Base-by-base conservation (phyloP, 2,888 invertebrate species). In the Rotaria magnacalcarata region DNA sequence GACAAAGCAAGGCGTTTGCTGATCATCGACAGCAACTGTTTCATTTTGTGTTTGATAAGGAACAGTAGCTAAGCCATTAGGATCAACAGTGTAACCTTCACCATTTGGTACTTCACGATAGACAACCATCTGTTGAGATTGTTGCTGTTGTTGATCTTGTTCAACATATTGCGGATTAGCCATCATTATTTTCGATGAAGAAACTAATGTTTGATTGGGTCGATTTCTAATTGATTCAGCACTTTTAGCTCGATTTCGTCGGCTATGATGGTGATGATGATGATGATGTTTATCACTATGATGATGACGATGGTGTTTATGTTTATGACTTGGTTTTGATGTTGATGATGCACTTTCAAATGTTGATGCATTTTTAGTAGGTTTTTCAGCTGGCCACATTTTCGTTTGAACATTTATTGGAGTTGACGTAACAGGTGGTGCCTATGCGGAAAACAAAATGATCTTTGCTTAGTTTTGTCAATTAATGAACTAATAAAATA, bases 301-400 rank as follows among this genome's bases (percentile, higher is more conserved):
- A 67, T 67, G 67, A 67, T 67, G 67, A 19, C 34, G 67, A 19
- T 67, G 67, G 34, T 41, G 67, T 67, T 67, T 67, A 34, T 67
- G 67, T 67, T 67, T 67, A 34, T 67, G 67, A 6, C 16, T 16
- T 67, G 34, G 67, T 67, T 67, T 67, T 67, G 67, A 34, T 67
- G 67, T 14, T 34, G 34, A 19, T 67, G 67, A 67, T 19, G 34
- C 41, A 67, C 34, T 41, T 34, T 67, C 67, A 41, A 67, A 67
- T 67, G 34, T 2, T 16, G 67, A 67, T 34, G 67, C 0, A 67
- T 34, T 67, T 41, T 27, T 27, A 34, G 34, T 16, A 10, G 80
- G 14, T 80, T 80, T 80, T 80, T 80, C 80, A 47, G n/a, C 11
- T n/a, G 80, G 80, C 80, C 80, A 80, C 8, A 80, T 80, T 47